Evolutionary conservation across 2,888 invertebrate species (phyloP).

Genomic region (Amiota communis): DNA sequence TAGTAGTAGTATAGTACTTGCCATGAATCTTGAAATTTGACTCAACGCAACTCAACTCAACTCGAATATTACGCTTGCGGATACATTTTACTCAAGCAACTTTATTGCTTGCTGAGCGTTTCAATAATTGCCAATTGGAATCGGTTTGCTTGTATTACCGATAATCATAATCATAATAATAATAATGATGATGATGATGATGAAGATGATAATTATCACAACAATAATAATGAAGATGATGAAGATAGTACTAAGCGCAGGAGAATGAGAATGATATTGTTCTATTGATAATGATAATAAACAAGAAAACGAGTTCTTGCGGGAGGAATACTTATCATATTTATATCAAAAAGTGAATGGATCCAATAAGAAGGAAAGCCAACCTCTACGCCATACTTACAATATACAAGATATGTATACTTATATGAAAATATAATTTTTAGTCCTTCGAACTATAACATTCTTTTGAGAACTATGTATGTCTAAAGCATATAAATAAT

Average conservation of each 20-base stretch:
- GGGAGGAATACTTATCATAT: too few relatives aligned
- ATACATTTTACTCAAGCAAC: conserved; percentile 69
- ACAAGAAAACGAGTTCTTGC: conserved; percentile 41
- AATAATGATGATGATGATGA: conserved; percentile 23
- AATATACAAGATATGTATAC: too few relatives aligned
- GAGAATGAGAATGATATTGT: conserved; percentile 28
- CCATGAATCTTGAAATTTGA: conserved; percentile 50
- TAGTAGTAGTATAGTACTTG: conserved; percentile 32
- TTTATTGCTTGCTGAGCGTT: conserved; percentile 60
- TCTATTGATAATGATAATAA: conserved; percentile 4
- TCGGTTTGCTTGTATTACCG: conserved; percentile 35
- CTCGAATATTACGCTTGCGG: conserved; percentile 52
- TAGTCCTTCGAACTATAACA: too few relatives aligned
- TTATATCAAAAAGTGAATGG: too few relatives aligned
- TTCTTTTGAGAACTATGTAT: too few relatives aligned
- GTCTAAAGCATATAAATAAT: too few relatives aligned
- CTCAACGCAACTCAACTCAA: too few relatives aligned
- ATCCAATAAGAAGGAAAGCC: too few relatives aligned
- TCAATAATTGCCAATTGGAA: conserved; percentile 63
- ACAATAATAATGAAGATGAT: conserved; percentile 10
- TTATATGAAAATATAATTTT: too few relatives aligned
- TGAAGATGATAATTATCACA: conserved; percentile 35
- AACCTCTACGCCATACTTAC: too few relatives aligned
- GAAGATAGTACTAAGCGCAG: conserved; percentile 14
- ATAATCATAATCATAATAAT: conserved; percentile 18